Percentiles rank a stretch among this genome's conserved stretches.
Conservation (phyloP, 1,140 invertebrate species). For the Phthorimaea operculella region DNA sequence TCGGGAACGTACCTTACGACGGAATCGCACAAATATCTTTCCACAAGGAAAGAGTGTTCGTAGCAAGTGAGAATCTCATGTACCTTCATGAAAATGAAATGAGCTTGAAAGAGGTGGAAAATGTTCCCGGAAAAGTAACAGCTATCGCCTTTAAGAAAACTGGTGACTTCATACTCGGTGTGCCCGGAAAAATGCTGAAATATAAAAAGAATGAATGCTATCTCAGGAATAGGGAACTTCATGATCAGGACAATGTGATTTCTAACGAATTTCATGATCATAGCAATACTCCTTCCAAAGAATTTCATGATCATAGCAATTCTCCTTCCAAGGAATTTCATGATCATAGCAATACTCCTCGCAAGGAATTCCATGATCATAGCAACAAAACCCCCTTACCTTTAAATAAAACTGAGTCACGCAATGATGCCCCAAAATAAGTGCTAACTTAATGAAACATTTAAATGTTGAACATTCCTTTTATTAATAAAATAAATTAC, state of each 20-base stretch:
- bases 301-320: too few species aligned
- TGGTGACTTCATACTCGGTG: constrained; percentile 44
- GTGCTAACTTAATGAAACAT: neutral
- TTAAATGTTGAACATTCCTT: constrained; percentile 12
- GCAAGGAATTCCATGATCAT: too few species aligned
- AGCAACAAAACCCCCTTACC: too few species aligned
- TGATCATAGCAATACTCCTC: too few species aligned
- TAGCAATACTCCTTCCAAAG: too few species aligned
- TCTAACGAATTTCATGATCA: too few species aligned
- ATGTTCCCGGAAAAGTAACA: constrained; percentile 36
- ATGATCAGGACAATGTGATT: neutral
- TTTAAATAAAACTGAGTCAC: too few species aligned
- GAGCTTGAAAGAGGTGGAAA: constrained; percentile 34
- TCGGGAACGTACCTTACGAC: constrained; percentile 38
- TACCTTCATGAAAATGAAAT: constrained; percentile 49
- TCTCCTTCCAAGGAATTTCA: too few species aligned
- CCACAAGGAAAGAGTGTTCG: constrained; percentile 37
- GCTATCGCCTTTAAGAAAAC: constrained; percentile 44
- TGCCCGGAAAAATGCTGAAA: constrained; percentile 38
- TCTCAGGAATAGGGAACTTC: constrained; percentile 21
- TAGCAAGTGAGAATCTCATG: constrained; percentile 38
- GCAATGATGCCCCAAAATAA: too few species aligned
- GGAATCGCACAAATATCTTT: constrained; percentile 49
- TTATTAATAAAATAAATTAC: constrained; percentile 44
- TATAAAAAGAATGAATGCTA: constrained; percentile 43